Percentiles rank a stretch among this genome's conserved stretches.
phyloP scores from a whole-genome alignment of 1,140 invertebrate species.

The Aethina tumida region DNA sequence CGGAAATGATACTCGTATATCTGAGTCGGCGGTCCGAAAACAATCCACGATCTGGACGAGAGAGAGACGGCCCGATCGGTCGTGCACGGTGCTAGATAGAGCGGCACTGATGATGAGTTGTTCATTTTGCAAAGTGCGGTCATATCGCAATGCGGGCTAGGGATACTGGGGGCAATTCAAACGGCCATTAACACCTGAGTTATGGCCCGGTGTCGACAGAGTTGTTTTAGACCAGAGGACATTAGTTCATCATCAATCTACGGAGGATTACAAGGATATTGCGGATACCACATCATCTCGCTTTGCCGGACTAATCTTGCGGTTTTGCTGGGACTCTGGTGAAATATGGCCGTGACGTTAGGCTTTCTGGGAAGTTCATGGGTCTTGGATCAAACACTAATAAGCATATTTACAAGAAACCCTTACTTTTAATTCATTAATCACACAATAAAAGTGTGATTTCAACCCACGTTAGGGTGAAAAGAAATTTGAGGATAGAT shows the following conservation, averaged over 20 bases:
- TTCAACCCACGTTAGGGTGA: too few relatives aligned
- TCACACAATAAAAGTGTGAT: too few relatives aligned
- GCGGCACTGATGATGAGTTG: slow-evolving; percentile 23
- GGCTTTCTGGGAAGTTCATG: too few relatives aligned
- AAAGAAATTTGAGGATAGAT: too few relatives aligned
- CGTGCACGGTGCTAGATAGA: slow-evolving; percentile 16
- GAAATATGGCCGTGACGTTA: too few relatives aligned
- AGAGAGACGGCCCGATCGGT: slow-evolving; percentile 14
- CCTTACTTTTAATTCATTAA: too few relatives aligned
- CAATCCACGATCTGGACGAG: slow-evolving; percentile 22
- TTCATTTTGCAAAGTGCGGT: slow-evolving; percentile 30
- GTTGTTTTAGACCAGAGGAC: slow-evolving; percentile 27
- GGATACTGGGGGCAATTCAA: slow-evolving; percentile 27
- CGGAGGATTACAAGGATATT: slow-evolving; percentile 23
- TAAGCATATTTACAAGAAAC: too few relatives aligned
- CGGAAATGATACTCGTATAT: slow-evolving; percentile 24
- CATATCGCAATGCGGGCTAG: slow-evolving; percentile 28
- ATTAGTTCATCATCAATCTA: slow-evolving; percentile 26
- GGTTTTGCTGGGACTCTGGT: too few relatives aligned
- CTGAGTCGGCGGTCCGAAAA: slow-evolving; percentile 23
- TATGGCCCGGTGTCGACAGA: slow-evolving; percentile 28
- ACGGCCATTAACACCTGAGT: slow-evolving; percentile 29
- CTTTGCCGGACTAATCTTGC: too few relatives aligned
- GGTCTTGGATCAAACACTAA: too few relatives aligned
- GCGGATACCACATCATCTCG: too few relatives aligned